Base-by-base conservation (phyloP, 1,140 invertebrate species). In the Patella vulgata region DNA sequence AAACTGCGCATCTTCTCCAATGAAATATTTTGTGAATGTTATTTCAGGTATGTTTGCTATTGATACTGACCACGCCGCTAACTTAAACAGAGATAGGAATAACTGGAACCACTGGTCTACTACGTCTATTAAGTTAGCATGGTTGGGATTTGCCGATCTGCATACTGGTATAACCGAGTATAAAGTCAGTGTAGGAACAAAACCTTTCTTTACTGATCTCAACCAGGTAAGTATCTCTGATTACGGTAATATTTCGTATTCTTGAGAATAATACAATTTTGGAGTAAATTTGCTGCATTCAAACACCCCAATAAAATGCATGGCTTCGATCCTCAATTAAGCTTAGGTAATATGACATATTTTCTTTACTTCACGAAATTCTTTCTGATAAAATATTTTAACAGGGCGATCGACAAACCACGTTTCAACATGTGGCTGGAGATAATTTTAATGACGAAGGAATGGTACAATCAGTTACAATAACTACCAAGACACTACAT, bases 81-180 rank as follows among this genome's bases (percentile, higher is more conserved):
- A 55, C 11, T 50, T 72, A n/a, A 43, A 50, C 11, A 54, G 73
- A 11, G 57, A 70, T 11, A 44, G 51, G 0, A 14, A 23, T 1
- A 62, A 48, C 0, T 65, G 59, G 42, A 75, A 72, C 67, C 58
- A 56, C 1, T 75, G 65, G 64, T 46, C 23, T 0, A 55, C 12
- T 6, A 44, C 43, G 48, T 43, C 25, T 12, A 58, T 75, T 1
- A 55, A 55, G 11, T 50, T 75, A 17, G 67, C 70, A 11, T 75
- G 73, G 73, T 52, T 75, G 1, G 70, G 73, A 31, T 75, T 75
- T 42, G 44, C 47, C 25, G 73, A 75, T 61, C 30, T 65, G 19
- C 73, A 75, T 54, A 70, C 73, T 1, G 59, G 53, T 21, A 62
- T 75, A 9, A 33, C 56, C 12, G 30, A 65, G 47, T 75, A 75